Evolutionary conservation across 2,888 invertebrate genomes (phyloP), one percentile per base, ranked within the genome.

Genomic region (Torymus aiolomorphi): DNA sequence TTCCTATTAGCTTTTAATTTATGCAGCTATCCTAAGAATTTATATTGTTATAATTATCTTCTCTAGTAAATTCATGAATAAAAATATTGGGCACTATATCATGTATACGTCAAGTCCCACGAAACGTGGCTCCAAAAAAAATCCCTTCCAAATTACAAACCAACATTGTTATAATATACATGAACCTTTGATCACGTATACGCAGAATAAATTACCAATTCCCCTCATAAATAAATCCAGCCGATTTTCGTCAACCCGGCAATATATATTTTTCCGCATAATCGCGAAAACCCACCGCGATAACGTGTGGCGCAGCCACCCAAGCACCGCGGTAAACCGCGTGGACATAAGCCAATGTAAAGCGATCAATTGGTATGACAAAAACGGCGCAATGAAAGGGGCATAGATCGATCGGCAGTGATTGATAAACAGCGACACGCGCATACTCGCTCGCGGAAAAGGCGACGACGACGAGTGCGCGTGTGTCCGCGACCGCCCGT

Each of bases 391-490:
- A 65, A 71, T 71, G 66, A 82, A 82, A 81, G 82, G 85, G 83
- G 83, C 31, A 31, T 85, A 80, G 85, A 84, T 83, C 86, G 88
- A 86, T 85, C 16, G 73, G 59, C 5, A 80, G 84, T 87, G 86
- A 89, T 89, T 88, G 89, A 89, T 89, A 89, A 88, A 84, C 87
- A 85, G 81, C 83, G 88, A 87, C 89, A 89, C 76, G 76, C 83
- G 75, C 82, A 83, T 83, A 82, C 83, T 84, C 76, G 84, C 82
- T 84, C 82, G 83, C 83, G 80, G 84, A 84, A 84, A 84, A 84
- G 84, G 83, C 83, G 83, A 85, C 74, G 78, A 67, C 83, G 83
- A 85, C 74, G 78, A 67, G 31, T 31, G 31, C 76, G 81, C 70
- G 79, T 81, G 79, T 83, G 24, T 24, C 24, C 24, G 8, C 70